Evolutionary conservation across 2,888 invertebrate genomes (phyloP).

Genomic region (Andrena camellia): DNA sequence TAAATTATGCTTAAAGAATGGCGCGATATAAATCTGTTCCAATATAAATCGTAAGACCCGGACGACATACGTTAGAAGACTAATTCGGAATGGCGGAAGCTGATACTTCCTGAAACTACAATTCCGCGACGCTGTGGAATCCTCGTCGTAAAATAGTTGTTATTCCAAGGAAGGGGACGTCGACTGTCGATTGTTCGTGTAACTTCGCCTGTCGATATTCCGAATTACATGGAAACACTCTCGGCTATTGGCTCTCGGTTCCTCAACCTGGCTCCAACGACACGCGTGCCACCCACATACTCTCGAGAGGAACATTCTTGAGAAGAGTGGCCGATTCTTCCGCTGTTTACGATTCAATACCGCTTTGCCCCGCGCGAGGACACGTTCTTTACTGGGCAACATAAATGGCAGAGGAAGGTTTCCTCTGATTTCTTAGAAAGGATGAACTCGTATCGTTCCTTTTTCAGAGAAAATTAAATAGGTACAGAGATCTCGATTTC

Average conservation of each 20-base stretch:
- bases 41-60: no score
- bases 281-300: slow-evolving; percentile 1
- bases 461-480: no score
- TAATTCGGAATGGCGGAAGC: no score
- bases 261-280: neutral
- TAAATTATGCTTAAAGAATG: no score
- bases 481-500: no score
- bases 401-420: slow-evolving; percentile 33
- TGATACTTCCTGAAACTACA: neutral
- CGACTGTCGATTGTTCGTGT: neutral
- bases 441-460: no score
- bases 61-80: no score
- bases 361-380: slow-evolving; percentile 30
- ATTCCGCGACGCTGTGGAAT: neutral
- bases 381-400: slow-evolving; percentile 7
- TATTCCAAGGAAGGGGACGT: neutral
- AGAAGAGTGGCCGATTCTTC: slow-evolving; percentile 35
- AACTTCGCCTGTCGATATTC: slow-evolving; percentile 16
- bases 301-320: slow-evolving; percentile 25
- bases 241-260: neutral
- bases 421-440: neutral
- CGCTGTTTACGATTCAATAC: slow-evolving; percentile 54
- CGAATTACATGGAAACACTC: slow-evolving; percentile 21
- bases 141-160: neutral
- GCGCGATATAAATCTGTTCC: no score